A percentile compares a stretch with the other conserved stretches of the same genome.
Evolutionary conservation across 2,113 vertebrate genomes (phyloP).

Genomic region (Phaethon lepturus): DNA sequence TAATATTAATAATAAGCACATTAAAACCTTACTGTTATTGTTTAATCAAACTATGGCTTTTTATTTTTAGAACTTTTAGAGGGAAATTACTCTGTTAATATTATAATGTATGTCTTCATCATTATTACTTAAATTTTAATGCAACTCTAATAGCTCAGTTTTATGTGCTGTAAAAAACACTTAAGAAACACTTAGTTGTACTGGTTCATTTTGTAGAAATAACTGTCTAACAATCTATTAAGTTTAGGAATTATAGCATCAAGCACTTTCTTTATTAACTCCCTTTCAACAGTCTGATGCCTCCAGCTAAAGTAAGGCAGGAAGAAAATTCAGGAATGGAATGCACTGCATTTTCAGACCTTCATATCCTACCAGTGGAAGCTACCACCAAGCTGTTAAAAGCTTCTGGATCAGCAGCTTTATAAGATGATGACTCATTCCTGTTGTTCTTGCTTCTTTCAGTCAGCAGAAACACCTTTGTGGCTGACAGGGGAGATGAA

Average conservation of each 20-base stretch:
- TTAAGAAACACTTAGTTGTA: conserved; percentile 68
- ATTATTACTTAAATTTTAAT: conserved; percentile 71
- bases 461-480: neutral
- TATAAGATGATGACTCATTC: neutral
- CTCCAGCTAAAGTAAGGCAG: neutral
- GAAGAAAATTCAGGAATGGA: neutral
- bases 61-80: conserved; percentile 44
- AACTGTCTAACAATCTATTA: conserved; percentile 64
- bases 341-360: neutral
- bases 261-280: conserved; percentile 54
- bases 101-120: conserved; percentile 62
- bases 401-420: neutral
- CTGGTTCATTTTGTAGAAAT: conserved; percentile 61
- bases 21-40: conserved; percentile 44
- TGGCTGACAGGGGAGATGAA: neutral
- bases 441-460: neutral
- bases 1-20: conserved; percentile 12
- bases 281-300: conserved; percentile 1
- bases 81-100: conserved; percentile 65
- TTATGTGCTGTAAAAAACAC: conserved; percentile 59
- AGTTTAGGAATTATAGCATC: conserved; percentile 47
- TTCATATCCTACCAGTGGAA: neutral
- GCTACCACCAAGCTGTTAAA: neutral
- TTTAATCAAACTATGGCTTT: conserved; percentile 46
- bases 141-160: conserved; percentile 63